Conservation (phyloP, 2,113 vertebrate genomes). For the Podiceps cristatus region DNA sequence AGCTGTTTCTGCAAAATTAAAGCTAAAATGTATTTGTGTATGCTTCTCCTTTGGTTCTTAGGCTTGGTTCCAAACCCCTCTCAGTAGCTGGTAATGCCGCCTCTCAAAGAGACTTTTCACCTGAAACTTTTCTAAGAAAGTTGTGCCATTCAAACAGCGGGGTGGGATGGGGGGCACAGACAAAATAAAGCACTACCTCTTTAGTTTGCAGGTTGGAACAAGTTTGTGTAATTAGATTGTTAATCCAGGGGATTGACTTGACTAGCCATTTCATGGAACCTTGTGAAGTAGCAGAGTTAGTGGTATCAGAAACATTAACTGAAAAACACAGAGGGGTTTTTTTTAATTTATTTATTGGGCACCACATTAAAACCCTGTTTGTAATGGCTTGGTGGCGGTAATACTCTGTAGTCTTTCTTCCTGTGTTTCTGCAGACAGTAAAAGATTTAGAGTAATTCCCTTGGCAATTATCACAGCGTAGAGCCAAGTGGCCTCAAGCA, state of each 20-base stretch:
- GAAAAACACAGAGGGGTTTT: not conserved
- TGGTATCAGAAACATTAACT: slow-evolving; percentile 46
- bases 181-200: not conserved
- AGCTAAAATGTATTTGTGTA: not conserved
- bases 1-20: not conserved
- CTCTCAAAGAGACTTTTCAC: not conserved
- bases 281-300: not conserved
- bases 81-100: not conserved
- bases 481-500: slow-evolving; percentile 39
- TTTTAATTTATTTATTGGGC: not conserved
- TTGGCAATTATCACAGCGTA: not conserved
- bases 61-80: not conserved
- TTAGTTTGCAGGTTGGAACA: slow-evolving; percentile 28
- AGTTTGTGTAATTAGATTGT: not conserved
- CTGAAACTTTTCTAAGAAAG: not conserved
- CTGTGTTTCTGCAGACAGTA: slow-evolving; percentile 11
- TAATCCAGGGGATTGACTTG: slow-evolving; percentile 19
- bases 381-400: not conserved
- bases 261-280: slow-evolving; percentile 48
- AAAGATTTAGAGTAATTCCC: slow-evolving; percentile 17
- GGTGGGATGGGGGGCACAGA: not conserved
- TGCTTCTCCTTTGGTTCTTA: not conserved
- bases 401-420: not conserved
- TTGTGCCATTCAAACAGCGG: not conserved
- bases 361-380: slow-evolving; percentile 32